Evolutionary conservation across 2,888 invertebrate genomes (phyloP), one percentile per base, ranked within the genome.

Genomic region (Arctia plantaginis): DNA sequence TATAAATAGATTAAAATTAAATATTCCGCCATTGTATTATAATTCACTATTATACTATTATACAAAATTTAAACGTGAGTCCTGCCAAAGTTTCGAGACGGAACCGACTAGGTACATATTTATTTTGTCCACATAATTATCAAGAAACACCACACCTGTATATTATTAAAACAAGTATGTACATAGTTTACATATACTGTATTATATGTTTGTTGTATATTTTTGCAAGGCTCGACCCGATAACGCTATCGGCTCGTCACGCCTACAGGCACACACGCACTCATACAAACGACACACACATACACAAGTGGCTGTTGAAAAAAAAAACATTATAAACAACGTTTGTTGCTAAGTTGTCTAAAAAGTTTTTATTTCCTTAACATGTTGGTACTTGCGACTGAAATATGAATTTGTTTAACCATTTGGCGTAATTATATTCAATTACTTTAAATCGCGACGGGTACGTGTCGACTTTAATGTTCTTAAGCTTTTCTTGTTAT

Each of bases 191-290:
- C 79, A 82, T 78, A 78, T 77, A 82, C 85, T 83, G 78, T 72
- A 33, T 44, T 18, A 77, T 62, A 30, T 92, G 91, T 94, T 94
- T 95, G 92, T 95, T 95, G 94, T 95, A 92, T 95, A 94, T 95
- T 95, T 95, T 95, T 93, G 95, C 95, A 94, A 95, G 94, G 92
- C 92, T 90, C 89, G 86, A 79, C 83, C 87, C 93, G 95, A 95
- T 95, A 95, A 91, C 90, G 84, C 89, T 95, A 95, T 95, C 95
- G 93, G 84, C n/a, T 77, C 87, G 86, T 90, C 92, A 93, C 94
- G 94, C 94, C 93, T 91, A 93, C 94, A 92, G 88, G 89, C 93
- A 87, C 90, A 90, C 87, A 80, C 79, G 76, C 82, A 82, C 89
- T 72, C 70, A 72, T 66, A 82, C 77, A 80, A 71, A 77, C 77